Base-by-base conservation (phyloP, 2,797 vertebrate genomes). In the Numenius phaeopus region DNA sequence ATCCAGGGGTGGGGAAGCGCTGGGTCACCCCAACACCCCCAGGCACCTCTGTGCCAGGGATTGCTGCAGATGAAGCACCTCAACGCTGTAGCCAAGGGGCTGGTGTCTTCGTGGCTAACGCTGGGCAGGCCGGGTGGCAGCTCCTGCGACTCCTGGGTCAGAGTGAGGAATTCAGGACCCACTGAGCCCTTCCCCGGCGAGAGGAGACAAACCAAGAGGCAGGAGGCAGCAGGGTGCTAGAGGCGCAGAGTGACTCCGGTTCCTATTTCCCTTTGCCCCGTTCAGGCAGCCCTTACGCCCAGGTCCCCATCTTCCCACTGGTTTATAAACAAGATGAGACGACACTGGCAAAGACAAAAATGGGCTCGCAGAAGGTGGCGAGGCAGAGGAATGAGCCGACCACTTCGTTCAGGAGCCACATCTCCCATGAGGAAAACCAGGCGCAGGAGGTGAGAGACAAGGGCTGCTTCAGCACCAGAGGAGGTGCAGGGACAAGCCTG, bases 261-360 rank as follows among this genome's bases (percentile, higher is more conserved):
- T 90, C 87, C 91, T n/a, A 47, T 83, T 76, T 23, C 44, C 47
- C 34, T 67, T 87, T 78, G 83, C 29, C 34, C 57, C 9, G 10
- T 80, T 91, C 95, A 76, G 95, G 90, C 27, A 97, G 95, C 52
- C 96, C 97, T 11, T 97, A 96, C 7, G 39, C 97, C 54, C 95
- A 97, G 92, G 91, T 94, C 83, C 96, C 96, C 42, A 10, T 97
- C 93, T 97, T 97, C 58, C 97, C 94, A 0, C 47, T 75, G 76
- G 85, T 97, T 85, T 95, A 96, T 69, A 80, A 97, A 39, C n/a
- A 92, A 92, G 93, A 97, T 2, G 11, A 30, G 2, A 11, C n/a
- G 5, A 78, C 92, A 23, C 39, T 42, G 34, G 89, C 94, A 64
- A 98, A 96, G 42, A 95, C 96, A 55, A 89, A 83, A 69, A 95